phyloP scores from a whole-genome alignment of 2,888 invertebrate species.

The Clepsis dumicolana region DNA sequence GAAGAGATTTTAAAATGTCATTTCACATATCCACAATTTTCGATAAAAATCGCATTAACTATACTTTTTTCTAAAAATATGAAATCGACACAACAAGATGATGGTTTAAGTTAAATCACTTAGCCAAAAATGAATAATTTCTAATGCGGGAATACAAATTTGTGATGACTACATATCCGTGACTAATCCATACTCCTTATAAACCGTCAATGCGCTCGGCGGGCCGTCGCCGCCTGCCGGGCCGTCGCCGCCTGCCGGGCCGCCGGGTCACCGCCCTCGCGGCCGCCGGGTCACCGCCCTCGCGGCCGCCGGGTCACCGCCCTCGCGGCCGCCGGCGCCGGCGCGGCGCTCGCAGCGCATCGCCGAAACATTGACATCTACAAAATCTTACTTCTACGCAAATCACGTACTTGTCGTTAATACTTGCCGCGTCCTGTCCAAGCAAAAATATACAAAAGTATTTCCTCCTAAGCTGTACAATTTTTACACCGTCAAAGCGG shows the following conservation, averaged over 20 bases:
- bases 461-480: constrained; percentile 78
- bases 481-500: constrained; percentile 74
- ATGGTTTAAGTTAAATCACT: constrained; percentile 69
- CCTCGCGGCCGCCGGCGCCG: constrained; percentile 36
- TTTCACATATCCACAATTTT: constrained; percentile 59
- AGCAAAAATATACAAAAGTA: constrained; percentile 84
- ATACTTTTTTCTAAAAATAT: constrained; percentile 79
- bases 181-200: constrained; percentile 76
- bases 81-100: constrained; percentile 83
- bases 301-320: constrained; percentile 34
- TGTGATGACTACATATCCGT: constrained; percentile 81
- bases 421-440: constrained; percentile 69
- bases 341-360: constrained; percentile 24
- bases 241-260: constrained; percentile 27
- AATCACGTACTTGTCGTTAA: constrained; percentile 65
- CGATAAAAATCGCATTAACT: constrained; percentile 73
- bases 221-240: constrained; percentile 22
- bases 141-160: constrained; percentile 75
- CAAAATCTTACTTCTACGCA: constrained; percentile 67
- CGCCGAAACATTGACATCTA: constrained; percentile 55
- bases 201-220: constrained; percentile 56
- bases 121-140: constrained; percentile 72
- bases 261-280: constrained; percentile 2
- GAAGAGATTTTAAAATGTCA: constrained; percentile 67
- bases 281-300: constrained; percentile 21